Percentiles rank a stretch among this genome's conserved stretches.
phyloP scores from a whole-genome alignment of 2,113 vertebrate genomes.

The Phoenicopterus ruber region DNA sequence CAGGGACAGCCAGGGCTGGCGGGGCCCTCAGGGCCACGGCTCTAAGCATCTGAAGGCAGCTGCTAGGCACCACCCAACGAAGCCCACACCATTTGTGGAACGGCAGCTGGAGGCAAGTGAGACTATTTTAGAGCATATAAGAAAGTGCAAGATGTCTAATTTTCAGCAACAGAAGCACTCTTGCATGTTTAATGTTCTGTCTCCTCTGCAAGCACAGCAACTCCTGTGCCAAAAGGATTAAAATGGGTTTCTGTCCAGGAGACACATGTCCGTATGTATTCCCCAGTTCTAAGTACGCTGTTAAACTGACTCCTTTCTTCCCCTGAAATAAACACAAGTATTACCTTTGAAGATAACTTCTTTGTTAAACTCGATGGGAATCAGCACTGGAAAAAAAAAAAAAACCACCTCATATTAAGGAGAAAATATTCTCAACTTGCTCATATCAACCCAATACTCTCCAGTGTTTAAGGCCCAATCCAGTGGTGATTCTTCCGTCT shows the following conservation, averaged over 20 bases:
- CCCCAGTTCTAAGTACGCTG: background rate
- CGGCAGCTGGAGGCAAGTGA: background rate
- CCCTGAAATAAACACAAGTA: background rate
- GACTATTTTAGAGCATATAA: background rate
- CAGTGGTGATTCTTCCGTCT: background rate
- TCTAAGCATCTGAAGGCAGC: background rate
- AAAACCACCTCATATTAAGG: background rate
- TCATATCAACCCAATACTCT: background rate
- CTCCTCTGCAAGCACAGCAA: background rate
- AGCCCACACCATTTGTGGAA: background rate
- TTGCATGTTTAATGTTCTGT: background rate
- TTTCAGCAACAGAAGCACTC: background rate
- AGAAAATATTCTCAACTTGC: background rate
- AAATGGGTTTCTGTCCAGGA: background rate
- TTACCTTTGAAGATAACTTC: background rate
- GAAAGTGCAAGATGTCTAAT: background rate
- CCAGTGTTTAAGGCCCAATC: background rate
- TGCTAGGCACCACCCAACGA: background rate
- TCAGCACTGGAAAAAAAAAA: background rate
- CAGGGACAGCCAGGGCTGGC: background rate
- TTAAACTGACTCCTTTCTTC: background rate
- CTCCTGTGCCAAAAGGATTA: background rate
- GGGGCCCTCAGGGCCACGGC: background rate
- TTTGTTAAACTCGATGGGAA: background rate
- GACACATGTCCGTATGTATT: background rate